Percentiles rank a stretch among this genome's conserved stretches.
Conservation (phyloP, 2,797 vertebrate species). For the Argyrosomus regius region DNA sequence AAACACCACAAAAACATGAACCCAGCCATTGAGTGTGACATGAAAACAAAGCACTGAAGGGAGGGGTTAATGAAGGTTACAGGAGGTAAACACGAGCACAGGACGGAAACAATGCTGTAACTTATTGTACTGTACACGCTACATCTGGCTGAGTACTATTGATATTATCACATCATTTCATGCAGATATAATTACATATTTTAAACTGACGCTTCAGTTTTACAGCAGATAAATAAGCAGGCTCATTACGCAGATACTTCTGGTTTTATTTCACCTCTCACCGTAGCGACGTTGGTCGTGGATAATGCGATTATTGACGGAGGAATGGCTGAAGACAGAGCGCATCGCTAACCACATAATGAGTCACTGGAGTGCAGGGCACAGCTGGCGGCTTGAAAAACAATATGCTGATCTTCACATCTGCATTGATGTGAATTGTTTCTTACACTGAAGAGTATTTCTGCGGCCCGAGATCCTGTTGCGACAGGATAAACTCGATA, state of each 20-base stretch:
- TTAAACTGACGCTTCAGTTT: background rate
- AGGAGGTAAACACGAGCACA: constrained; percentile 41
- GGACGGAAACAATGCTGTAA: constrained; percentile 25
- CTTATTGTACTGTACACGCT: background rate
- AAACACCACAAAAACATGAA: constrained; percentile 60
- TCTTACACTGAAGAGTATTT: background rate
- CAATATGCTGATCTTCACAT: background rate
- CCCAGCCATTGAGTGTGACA: constrained; percentile 39
- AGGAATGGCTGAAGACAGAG: background rate
- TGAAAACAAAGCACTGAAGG: constrained; percentile 52
- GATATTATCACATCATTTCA: background rate
- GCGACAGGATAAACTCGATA: background rate
- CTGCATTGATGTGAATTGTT: background rate
- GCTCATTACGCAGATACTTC: background rate
- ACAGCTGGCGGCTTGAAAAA: constrained; percentile 10
- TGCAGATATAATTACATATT: background rate
- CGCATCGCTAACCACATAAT: background rate
- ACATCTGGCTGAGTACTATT: background rate
- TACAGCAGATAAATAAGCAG: background rate
- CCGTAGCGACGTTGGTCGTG: background rate
- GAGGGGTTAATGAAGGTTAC: constrained; percentile 46
- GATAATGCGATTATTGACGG: background rate
- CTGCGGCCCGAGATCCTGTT: background rate
- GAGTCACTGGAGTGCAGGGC: background rate
- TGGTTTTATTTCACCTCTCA: background rate